Evolutionary conservation across 2,797 vertebrate genomes (phyloP).

Genomic region (Microtus obscurus): DNA sequence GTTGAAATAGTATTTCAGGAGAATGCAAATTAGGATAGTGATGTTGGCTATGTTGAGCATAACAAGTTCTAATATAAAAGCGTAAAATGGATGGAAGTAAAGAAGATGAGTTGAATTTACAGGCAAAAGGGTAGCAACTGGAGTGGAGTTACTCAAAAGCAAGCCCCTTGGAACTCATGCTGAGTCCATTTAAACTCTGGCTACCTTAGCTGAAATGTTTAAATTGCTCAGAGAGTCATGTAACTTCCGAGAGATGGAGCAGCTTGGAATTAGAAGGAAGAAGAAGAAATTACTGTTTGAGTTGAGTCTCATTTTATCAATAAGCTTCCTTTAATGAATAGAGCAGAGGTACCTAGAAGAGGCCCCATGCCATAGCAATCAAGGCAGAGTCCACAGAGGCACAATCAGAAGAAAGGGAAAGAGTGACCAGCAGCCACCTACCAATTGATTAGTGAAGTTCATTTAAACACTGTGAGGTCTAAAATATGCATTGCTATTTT

Average conservation of each 20-base stretch:
- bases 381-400: neutral
- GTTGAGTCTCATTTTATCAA: slow-evolving; percentile 1
- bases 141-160: neutral
- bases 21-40: neutral
- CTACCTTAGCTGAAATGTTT: neutral
- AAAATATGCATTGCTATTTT: neutral
- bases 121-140: neutral
- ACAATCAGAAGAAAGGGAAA: neutral
- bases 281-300: slow-evolving; percentile 13
- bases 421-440: neutral
- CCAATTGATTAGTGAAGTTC: neutral
- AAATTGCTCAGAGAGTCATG: neutral
- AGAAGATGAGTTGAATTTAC: neutral
- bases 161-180: neutral
- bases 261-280: neutral
- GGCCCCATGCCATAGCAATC: neutral
- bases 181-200: neutral
- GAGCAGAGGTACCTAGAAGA: neutral
- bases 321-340: neutral
- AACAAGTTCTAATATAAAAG: neutral
- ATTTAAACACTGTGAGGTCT: neutral
- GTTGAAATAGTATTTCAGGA: neutral
- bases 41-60: neutral
- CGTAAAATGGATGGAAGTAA: neutral
- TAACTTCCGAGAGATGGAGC: neutral